Conservation (phyloP, 2,888 invertebrate species). For the Aproaerema taeniolella region DNA sequence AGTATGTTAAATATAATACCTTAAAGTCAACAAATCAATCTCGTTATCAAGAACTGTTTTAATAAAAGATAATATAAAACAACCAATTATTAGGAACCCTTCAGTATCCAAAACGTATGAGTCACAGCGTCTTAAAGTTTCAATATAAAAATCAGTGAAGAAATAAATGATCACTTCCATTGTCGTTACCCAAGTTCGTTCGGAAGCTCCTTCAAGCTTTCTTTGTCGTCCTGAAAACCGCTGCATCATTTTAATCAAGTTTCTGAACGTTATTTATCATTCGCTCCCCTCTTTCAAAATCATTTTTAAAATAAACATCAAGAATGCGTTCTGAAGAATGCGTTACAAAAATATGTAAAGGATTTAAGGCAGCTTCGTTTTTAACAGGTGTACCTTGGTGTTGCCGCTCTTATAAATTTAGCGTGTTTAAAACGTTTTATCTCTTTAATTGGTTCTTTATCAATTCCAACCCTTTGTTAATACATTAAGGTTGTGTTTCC, state of each 20-base stretch:
- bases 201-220: conserved; percentile 37
- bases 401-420: conserved; percentile 23
- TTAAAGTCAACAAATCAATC: no score
- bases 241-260: conserved; percentile 59
- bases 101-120: no score
- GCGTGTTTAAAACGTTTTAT: not conserved
- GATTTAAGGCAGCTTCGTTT: conserved; percentile 47
- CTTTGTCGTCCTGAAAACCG: conserved; percentile 36
- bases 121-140: conserved; percentile 15
- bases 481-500: not conserved
- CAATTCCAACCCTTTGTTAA: not conserved
- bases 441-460: not conserved
- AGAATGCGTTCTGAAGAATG: conserved; percentile 58
- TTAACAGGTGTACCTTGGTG: conserved; percentile 61
- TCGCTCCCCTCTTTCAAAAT: conserved; percentile 33
- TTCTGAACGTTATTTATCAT: conserved; percentile 50
- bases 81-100: no score
- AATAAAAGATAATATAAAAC: no score
- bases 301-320: conserved; percentile 51
- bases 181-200: conserved; percentile 29
- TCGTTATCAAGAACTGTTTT: no score
- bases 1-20: no score
- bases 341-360: conserved; percentile 66
- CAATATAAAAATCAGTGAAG: conserved; percentile 37
- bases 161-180: conserved; percentile 33